Evolutionary conservation across 2,888 invertebrate species (phyloP), one percentile per base, ranked within the genome.

Genomic region (Nesidiocoris tenuis): DNA sequence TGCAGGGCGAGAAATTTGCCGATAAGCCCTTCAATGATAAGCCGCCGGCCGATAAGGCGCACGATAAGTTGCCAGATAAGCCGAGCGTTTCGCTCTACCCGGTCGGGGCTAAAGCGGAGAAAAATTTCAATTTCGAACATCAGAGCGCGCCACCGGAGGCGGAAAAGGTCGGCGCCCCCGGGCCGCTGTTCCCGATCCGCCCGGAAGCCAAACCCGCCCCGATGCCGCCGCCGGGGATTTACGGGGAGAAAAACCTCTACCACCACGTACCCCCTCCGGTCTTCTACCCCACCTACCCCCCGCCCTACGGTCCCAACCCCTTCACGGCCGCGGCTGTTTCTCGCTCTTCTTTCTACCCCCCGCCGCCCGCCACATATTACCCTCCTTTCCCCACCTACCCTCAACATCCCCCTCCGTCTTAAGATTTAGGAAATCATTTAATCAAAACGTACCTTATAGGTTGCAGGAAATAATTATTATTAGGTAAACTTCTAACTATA

Each of bases 291-390:
- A 57, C 39, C 17, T 75, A 66, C 19, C 66, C 65, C 9, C 65
- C 65, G 5, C 74, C 74, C 1, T 75, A 76, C 68, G 74, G 55
- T 16, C 75, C 79, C 16, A 80, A 80, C 74, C 80, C 80, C 1
- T 80, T 80, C 67, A 79, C 80, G 9, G 79, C 80, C 1, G 79
- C 80, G n/a, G 80, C 79, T 19, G 79, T 77, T 7, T 77, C 77
- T 24, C 77, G 78, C 54, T 75, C 74, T 22, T 66, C 74, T 1
- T 75, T 66, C 39, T 75, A 75, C 74, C 74, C 65, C 9, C 65
- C 65, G 16, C 74, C 74, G 2, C 72, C 72, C 16, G 9, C 72
- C 16, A 65, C 65, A 57, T 75, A 75, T 54, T 24, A 22, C 65
- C 74, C 74, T 25, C 74, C 55, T 5, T 66, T 66, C 39, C 74